These are phyloP conservation scores for Spodoptera picta DNA, from an alignment of 2,888 invertebrate species.

Conservation along the genomic window DNA sequence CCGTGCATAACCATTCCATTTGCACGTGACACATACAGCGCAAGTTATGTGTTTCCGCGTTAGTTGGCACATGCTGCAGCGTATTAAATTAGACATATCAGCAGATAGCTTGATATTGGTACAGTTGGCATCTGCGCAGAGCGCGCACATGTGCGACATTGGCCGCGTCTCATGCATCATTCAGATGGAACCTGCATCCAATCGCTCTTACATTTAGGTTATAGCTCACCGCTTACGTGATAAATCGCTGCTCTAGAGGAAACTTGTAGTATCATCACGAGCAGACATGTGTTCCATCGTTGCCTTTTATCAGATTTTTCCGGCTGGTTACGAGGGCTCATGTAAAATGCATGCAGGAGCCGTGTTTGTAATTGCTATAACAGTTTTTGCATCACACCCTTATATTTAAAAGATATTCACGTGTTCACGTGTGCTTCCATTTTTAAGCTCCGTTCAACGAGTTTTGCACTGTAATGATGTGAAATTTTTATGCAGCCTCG, in stretches of 20 bases:
- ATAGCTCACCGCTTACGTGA: slow-evolving; percentile 68
- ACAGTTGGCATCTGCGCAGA: slow-evolving; percentile 58
- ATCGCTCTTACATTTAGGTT: slow-evolving; percentile 73
- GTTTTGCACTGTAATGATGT: slow-evolving; percentile 9
- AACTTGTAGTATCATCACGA: slow-evolving; percentile 76
- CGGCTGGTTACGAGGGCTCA: slow-evolving; percentile 70
- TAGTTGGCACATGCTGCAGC: slow-evolving; percentile 65
- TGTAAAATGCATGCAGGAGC: slow-evolving; percentile 73
- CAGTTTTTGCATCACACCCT: slow-evolving; percentile 51
- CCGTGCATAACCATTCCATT: slow-evolving; percentile 48
- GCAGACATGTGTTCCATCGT: slow-evolving; percentile 69
- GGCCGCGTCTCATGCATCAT: slow-evolving; percentile 72
- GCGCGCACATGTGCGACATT: slow-evolving; percentile 58
- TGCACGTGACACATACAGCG: slow-evolving; percentile 49
- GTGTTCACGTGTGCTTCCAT: slow-evolving; percentile 25
- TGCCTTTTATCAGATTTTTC: slow-evolving; percentile 75
- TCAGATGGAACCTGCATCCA: slow-evolving; percentile 75
- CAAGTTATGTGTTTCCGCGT: slow-evolving; percentile 47
- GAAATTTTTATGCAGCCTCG: not conserved
- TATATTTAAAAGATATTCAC: slow-evolving; percentile 41
- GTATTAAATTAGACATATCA: slow-evolving; percentile 70
- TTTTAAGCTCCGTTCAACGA: slow-evolving; percentile 24
- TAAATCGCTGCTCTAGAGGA: slow-evolving; percentile 70
- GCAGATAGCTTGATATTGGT: slow-evolving; percentile 59
- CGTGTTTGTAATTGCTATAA: slow-evolving; percentile 66